A percentile compares a stretch with the other conserved stretches of the same genome.
These are phyloP conservation scores for Maniola hyperantus DNA, from an alignment of 2,888 invertebrate genomes.

Conservation along the genomic window DNA sequence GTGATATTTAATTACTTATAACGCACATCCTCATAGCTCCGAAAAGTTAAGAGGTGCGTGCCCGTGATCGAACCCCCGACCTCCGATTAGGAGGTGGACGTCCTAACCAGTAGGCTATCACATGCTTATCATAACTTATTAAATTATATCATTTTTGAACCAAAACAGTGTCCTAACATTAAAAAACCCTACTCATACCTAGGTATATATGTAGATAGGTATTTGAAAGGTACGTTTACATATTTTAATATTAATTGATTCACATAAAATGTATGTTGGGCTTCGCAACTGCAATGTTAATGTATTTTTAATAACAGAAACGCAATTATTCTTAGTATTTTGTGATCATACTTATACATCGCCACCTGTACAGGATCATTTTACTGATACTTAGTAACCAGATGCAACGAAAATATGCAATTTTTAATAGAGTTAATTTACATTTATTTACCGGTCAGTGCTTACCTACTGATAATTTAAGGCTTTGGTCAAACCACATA, in stretches of 20 bases:
- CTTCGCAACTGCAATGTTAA: constrained; percentile 9
- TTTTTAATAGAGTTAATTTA: constrained; percentile 3
- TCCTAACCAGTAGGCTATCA: too few species aligned
- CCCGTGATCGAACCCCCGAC: too few species aligned
- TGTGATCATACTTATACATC: constrained; percentile 7
- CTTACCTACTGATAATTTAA: background rate
- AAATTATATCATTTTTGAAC: too few species aligned
- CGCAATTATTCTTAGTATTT: constrained; percentile 21
- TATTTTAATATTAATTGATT: constrained; percentile 28
- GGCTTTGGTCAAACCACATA: background rate
- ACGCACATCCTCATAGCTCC: too few species aligned
- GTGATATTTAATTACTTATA: too few species aligned
- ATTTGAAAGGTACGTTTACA: background rate
- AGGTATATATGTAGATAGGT: background rate
- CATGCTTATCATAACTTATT: too few species aligned
- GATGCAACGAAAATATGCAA: constrained; percentile 7
- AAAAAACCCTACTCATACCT: too few species aligned
- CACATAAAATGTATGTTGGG: constrained; percentile 19
- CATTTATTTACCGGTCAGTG: background rate
- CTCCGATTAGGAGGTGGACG: too few species aligned
- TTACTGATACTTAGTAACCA: constrained; percentile 32
- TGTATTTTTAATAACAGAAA: constrained; percentile 23
- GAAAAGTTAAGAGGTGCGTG: too few species aligned
- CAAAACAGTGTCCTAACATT: too few species aligned
- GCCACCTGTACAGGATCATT: constrained; percentile 34